Evolutionary conservation across 2,797 vertebrate species (phyloP), one percentile per base, ranked within the genome.

Genomic region (Microtus californicus): DNA sequence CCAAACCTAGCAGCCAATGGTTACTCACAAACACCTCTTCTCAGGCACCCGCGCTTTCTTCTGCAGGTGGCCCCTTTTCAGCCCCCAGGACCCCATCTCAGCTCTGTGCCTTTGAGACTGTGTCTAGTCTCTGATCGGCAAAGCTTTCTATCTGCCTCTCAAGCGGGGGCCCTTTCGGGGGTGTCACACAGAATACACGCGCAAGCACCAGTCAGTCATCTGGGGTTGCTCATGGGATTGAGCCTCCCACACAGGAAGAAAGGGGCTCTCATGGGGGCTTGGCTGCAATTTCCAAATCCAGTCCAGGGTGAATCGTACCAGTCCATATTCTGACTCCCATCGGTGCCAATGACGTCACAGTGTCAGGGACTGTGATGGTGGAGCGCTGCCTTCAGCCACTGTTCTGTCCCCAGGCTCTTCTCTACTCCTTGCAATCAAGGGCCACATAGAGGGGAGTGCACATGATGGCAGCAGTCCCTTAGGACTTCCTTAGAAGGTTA

Each of bases 191-290:
- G 93, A 92, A 45, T 0, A 7, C 37, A 4, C 34, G n/a, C 85
- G 80, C 63, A 13, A 15, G 87, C 63, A 85, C n/a, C 27, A 2
- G 76, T 45, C 21, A 54, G 71, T 59, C 87, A 21, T 17, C 77
- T 29, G 83, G 67, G 74, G 23, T 93, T 37, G 14, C 90, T 95
- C 90, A 56, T 59, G 80, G 96, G 90, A 61, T 87, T 14, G 1
- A 67, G 77, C 91, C 85, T 94, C 93, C 93, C 80, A 92, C 93
- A 90, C 90, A 91, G 80, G 51, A 63, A 43, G 63, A 51, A 8
- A 51, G 25, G 31, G 23, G 71, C 25, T 95, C 76, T 94, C 34
- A 25, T 31, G n/a, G 54, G 65, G 69, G 43, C 63, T 59, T 69
- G 51, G 77, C 45, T 87, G 17, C 3, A 4, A 4, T 94, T 69